These are phyloP conservation scores for Centrocercus urophasianus DNA, from an alignment of 2,113 vertebrate genomes.

Conservation along the genomic window DNA sequence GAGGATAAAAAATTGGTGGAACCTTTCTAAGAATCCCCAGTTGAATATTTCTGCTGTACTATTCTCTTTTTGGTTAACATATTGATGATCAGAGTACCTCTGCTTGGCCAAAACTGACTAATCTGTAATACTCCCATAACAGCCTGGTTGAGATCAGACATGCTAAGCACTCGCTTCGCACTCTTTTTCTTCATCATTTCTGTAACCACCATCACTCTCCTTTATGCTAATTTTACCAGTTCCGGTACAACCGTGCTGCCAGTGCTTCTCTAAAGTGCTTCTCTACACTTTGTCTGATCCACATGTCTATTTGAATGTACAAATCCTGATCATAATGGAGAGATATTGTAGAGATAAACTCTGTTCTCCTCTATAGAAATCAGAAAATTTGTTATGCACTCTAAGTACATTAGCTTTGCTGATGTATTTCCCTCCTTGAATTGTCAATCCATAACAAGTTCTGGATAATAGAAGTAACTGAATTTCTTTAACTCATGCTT, in stretches of 20 bases:
- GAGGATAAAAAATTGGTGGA: neutral
- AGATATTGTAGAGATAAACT: neutral
- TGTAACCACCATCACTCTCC: neutral
- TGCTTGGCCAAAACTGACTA: neutral
- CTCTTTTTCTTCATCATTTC: fast-evolving
- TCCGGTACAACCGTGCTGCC: neutral
- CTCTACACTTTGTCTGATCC: neutral
- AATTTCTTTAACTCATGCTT: neutral
- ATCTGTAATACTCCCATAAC: neutral
- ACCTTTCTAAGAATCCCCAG: neutral
- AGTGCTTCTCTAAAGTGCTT: neutral
- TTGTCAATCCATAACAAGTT: neutral
- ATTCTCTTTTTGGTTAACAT: neutral
- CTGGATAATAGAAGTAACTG: neutral
- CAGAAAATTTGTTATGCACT: neutral
- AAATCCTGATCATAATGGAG: neutral
- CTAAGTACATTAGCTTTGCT: fast-evolving
- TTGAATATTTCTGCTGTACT: neutral
- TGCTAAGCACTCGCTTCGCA: neutral
- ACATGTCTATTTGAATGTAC: neutral
- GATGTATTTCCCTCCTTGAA: neutral
- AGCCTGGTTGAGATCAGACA: neutral
- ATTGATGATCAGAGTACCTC: neutral
- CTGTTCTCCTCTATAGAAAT: neutral
- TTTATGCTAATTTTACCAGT: neutral